Evolutionary conservation across 2,113 vertebrate species (phyloP), one percentile per base, ranked within the genome.

Genomic region (Pelmatolapia mariae): DNA sequence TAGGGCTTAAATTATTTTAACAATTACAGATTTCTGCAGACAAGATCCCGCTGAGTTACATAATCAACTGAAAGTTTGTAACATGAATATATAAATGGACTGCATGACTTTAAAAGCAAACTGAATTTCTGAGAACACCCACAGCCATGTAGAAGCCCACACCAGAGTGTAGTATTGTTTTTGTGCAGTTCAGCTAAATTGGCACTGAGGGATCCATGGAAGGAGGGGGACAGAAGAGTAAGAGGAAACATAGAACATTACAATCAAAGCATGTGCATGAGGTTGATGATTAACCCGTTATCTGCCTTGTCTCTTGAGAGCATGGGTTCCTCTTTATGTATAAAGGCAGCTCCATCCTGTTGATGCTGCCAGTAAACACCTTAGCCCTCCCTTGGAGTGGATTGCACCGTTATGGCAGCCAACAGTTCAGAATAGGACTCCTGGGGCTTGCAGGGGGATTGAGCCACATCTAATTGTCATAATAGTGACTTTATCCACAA

Each of bases 131-230:
- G 95, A 89, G 92, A 99, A 99, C 98, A 99, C 98, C 98, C 98
- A 99, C 98, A 96, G 96, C 94, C 97, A 96, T 97, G 96, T 95
- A 91, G 96, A 96, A 93, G 97, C 96, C 97, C 97, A 97, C 97
- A 97, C 95, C 96, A 97, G 96, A 97, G 97, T 96, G 94, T 95
- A 96, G 96, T 96, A 98, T 98, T 98, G 98, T 98, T 98, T 98
- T 97, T 96, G 97, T 98, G 95, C 95, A 97, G 96, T 97, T 97
- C 97, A 95, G 96, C 97, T 97, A 98, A 98, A 99, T 97, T 98
- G 97, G 97, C 96, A 97, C 96, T 95, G 91, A 97, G 97, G 97
- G 97, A 96, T 97, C 96, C 95, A 95, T 84, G 90, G 86, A 90
- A 87, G 84, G 92, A 85, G 89, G 86, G 82, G 87, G 59, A 57